Percentiles rank a stretch among this genome's conserved stretches.
These are phyloP conservation scores for Microcebus murinus DNA, from an alignment of 2,113 vertebrate genomes.

Conservation along the genomic window DNA sequence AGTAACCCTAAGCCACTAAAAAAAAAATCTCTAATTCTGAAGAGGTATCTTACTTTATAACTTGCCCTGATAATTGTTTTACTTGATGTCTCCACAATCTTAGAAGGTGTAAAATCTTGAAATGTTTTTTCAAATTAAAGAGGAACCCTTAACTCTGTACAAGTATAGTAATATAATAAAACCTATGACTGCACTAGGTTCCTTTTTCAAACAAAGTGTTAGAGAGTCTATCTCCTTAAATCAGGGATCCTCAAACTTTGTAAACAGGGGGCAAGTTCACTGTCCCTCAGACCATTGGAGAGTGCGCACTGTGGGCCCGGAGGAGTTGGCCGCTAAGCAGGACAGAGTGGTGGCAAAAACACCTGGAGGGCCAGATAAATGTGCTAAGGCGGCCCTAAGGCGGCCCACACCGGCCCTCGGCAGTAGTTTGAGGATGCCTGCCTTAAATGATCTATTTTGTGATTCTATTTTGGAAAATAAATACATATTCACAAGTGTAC, in stretches of 20 bases:
- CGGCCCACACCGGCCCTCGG: too few relatives aligned
- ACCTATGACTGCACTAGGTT: not conserved
- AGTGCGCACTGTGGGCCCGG: too few relatives aligned
- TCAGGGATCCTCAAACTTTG: too few relatives aligned
- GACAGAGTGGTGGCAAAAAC: too few relatives aligned
- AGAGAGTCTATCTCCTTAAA: not conserved
- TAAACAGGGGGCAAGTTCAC: too few relatives aligned
- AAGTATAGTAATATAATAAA: constrained; percentile 8
- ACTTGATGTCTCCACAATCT: not conserved
- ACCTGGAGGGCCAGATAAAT: too few relatives aligned
- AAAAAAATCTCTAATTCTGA: not conserved
- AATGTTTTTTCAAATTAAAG: not conserved
- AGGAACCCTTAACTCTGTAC: not conserved
- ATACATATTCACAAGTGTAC: not conserved
- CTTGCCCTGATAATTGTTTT: not conserved
- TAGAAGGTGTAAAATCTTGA: not conserved
- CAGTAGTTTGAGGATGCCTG: too few relatives aligned
- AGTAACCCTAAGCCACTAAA: not conserved
- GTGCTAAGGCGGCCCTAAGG: too few relatives aligned
- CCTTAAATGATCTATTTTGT: constrained; percentile 10
- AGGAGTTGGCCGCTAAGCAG: too few relatives aligned
- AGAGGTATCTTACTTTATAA: not conserved
- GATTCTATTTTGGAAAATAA: not conserved
- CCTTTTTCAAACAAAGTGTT: not conserved
- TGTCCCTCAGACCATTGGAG: too few relatives aligned